Evolutionary conservation across 2,113 vertebrate genomes (phyloP).

Genomic region (Xenopus tropicalis): DNA sequence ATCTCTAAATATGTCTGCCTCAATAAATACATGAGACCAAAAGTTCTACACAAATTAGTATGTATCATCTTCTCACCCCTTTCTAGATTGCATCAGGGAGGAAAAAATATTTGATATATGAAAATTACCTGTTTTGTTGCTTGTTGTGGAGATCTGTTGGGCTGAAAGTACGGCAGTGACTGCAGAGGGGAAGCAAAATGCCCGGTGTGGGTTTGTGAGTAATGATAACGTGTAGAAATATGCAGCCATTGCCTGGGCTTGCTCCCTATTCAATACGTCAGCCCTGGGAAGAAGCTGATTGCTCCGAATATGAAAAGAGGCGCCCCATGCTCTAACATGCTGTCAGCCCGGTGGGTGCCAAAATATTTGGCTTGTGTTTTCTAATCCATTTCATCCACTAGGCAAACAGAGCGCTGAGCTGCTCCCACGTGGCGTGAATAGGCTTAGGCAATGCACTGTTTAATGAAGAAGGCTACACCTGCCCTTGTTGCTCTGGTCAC

Average conservation of each 20-base stretch:
- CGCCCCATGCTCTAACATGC: slow-evolving; percentile 45
- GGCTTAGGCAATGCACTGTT: no score
- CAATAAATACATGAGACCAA: no score
- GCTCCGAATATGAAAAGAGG: slow-evolving; percentile 53
- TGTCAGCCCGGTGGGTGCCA: slow-evolving; percentile 41
- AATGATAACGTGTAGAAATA: slow-evolving; percentile 61
- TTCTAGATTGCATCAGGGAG: no score
- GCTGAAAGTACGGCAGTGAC: neutral
- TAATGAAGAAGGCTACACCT: no score
- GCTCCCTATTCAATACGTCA: slow-evolving; percentile 61
- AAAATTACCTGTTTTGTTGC: slow-evolving; percentile 7
- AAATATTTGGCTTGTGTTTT: slow-evolving; percentile 6
- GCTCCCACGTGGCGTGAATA: no score
- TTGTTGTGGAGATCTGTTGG: neutral
- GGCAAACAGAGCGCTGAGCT: neutral
- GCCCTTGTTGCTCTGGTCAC: no score
- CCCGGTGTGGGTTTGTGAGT: slow-evolving; percentile 43
- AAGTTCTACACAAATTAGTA: no score
- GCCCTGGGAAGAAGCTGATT: slow-evolving; percentile 57
- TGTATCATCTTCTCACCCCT: no score
- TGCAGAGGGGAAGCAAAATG: neutral
- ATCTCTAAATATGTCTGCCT: no score
- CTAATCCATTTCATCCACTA: neutral
- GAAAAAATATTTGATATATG: no score
- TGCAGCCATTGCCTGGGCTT: slow-evolving; percentile 69